Evolutionary conservation across 2,888 invertebrate species (phyloP).

Genomic region (Drosophila parthenogenetica): DNA sequence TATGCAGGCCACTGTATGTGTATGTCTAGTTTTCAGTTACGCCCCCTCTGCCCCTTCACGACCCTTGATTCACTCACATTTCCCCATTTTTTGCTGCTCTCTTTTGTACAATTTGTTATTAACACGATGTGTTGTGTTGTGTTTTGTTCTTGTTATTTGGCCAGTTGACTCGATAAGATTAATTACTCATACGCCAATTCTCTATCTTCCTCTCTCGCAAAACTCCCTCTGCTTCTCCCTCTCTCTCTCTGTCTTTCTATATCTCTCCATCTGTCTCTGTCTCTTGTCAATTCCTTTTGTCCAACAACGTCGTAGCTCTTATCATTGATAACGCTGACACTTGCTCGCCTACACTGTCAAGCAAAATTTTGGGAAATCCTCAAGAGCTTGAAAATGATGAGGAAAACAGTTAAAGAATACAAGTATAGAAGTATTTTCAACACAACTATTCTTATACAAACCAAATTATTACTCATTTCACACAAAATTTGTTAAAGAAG

Average conservation of each 20-base stretch:
- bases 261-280: slow-evolving; percentile 14
- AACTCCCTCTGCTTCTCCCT: slow-evolving; percentile 1
- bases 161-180: slow-evolving; percentile 69
- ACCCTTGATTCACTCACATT: not conserved
- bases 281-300: slow-evolving; percentile 26
- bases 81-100: not conserved
- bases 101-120: slow-evolving; percentile 69
- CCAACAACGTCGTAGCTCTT: slow-evolving; percentile 22
- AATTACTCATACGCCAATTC: slow-evolving; percentile 55
- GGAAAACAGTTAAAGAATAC: too few relatives aligned
- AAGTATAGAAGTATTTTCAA: too few relatives aligned
- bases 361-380: slow-evolving; percentile 7
- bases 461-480: too few relatives aligned
- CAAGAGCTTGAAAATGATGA: too few relatives aligned
- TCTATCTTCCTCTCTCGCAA: slow-evolving; percentile 10
- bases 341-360: slow-evolving; percentile 18
- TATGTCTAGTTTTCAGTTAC: not conserved
- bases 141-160: slow-evolving; percentile 60
- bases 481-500: not conserved
- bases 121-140: slow-evolving; percentile 44
- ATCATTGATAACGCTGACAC: slow-evolving; percentile 28
- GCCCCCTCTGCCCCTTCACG: not conserved
- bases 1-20: slow-evolving; percentile 37
- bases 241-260: slow-evolving; percentile 7
- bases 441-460: too few relatives aligned